phyloP scores from a whole-genome alignment of 1,140 invertebrate species.

The Chrysopa pallens region DNA sequence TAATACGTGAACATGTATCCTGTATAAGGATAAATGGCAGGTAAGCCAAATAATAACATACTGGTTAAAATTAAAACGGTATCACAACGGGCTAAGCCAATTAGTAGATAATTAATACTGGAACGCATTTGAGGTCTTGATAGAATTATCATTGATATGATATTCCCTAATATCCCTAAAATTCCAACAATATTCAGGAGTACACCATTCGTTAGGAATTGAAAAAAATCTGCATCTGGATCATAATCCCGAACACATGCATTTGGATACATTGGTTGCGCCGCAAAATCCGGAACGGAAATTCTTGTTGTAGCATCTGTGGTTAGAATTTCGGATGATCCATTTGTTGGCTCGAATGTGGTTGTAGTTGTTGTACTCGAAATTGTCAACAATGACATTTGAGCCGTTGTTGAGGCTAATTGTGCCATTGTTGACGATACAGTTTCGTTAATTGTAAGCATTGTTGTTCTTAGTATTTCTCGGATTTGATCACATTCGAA shows the following conservation, averaged over 20 bases:
- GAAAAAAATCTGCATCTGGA: slow-evolving; percentile 35
- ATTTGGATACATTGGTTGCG: not conserved
- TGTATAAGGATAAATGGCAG: slow-evolving; percentile 66
- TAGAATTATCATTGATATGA: slow-evolving; percentile 77
- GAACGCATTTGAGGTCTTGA: slow-evolving; percentile 84
- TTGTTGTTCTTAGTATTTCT: not conserved
- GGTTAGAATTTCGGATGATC: not conserved
- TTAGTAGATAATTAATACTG: slow-evolving; percentile 83
- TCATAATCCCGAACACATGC: slow-evolving; percentile 24
- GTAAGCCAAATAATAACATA: slow-evolving; percentile 71
- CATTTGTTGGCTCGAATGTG: not conserved
- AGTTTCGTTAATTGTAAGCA: not conserved
- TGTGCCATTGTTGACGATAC: not conserved
- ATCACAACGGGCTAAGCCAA: slow-evolving; percentile 80
- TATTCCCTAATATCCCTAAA: slow-evolving; percentile 76
- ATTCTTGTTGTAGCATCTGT: not conserved
- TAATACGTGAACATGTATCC: slow-evolving; percentile 57
- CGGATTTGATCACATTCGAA: not conserved
- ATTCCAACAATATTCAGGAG: slow-evolving; percentile 63
- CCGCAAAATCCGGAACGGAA: not conserved
- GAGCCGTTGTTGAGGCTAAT: not conserved
- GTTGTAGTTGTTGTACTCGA: too few species aligned
- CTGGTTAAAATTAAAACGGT: slow-evolving; percentile 73
- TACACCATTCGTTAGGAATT: slow-evolving; percentile 72
- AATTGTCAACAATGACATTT: not conserved